These are phyloP conservation scores for Lordiphosa clarofinis DNA, from an alignment of 1,140 invertebrate genomes.

Conservation along the genomic window DNA sequence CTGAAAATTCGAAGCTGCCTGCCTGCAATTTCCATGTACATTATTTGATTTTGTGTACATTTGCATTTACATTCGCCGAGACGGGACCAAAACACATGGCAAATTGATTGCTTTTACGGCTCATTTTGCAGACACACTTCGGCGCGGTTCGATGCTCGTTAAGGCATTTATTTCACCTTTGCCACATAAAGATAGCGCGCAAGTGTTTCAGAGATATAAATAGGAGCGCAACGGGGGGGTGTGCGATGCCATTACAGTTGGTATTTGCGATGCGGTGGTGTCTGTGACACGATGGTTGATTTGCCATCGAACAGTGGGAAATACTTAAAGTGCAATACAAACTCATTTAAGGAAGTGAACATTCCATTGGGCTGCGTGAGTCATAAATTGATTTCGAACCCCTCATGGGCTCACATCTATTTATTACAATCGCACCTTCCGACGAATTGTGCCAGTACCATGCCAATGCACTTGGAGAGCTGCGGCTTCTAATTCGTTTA, in stretches of 20 bases:
- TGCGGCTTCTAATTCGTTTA: constrained; percentile 29
- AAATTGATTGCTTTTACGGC: constrained; percentile 74
- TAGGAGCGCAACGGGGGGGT: not conserved
- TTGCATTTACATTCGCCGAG: constrained; percentile 43
- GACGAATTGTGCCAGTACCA: constrained; percentile 47
- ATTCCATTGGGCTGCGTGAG: constrained; percentile 30
- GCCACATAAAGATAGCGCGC: constrained; percentile 47
- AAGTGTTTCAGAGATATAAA: constrained; percentile 28
- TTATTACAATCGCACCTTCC: constrained; percentile 59
- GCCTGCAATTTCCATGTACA: constrained; percentile 31
- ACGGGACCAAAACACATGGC: constrained; percentile 59
- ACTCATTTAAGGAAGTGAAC: not conserved
- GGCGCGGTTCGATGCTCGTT: constrained; percentile 46
- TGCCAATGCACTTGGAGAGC: constrained; percentile 11
- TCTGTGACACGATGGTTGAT: no score
- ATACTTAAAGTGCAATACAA: no score
- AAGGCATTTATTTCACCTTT: constrained; percentile 59
- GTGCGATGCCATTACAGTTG: no score
- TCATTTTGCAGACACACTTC: constrained; percentile 59
- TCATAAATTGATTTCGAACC: constrained; percentile 58
- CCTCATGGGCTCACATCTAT: constrained; percentile 27
- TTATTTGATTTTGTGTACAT: constrained; percentile 53
- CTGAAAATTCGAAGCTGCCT: constrained; percentile 33
- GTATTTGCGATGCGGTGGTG: no score
- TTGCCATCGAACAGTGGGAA: no score